A percentile compares a stretch with the other conserved stretches of the same genome.
Evolutionary conservation across 2,113 vertebrate genomes (phyloP).

Genomic region (Raphicerus campestris): DNA sequence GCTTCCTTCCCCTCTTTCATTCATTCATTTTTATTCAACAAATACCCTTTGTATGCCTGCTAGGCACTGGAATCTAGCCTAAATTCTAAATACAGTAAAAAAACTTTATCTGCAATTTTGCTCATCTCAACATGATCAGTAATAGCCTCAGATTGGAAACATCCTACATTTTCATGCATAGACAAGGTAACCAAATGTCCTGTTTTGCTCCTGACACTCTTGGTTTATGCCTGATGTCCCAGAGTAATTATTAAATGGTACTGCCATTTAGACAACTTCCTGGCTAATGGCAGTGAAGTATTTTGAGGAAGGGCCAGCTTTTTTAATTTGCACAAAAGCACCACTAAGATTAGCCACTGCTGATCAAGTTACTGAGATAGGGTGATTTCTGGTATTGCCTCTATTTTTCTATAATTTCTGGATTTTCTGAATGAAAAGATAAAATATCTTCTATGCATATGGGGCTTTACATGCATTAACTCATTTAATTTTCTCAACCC

Average conservation of each 20-base stretch:
- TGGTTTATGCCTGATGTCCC: neutral
- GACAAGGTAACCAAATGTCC: neutral
- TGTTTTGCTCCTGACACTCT: neutral
- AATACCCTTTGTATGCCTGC: neutral
- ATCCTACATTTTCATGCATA: neutral
- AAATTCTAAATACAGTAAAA: constrained; percentile 36
- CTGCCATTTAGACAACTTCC: neutral
- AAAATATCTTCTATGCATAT: neutral
- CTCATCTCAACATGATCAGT: neutral
- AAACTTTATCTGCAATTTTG: neutral
- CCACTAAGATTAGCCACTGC: neutral
- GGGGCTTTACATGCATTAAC: neutral
- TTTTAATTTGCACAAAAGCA: constrained; percentile 14
- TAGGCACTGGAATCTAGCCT: neutral
- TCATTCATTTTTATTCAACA: constrained; percentile 39
- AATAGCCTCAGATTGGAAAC: neutral
- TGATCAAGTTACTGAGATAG: neutral
- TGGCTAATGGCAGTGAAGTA: neutral
- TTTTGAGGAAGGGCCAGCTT: neutral
- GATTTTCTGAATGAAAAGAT: neutral
- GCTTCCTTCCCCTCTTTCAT: neutral
- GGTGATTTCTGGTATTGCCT: constrained; percentile 21
- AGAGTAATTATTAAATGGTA: neutral
- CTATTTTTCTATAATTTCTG: constrained; percentile 9
- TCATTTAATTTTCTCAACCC: neutral